Evolutionary conservation across 2,797 vertebrate genomes (phyloP).

Genomic region (Steatocranus sp.): DNA sequence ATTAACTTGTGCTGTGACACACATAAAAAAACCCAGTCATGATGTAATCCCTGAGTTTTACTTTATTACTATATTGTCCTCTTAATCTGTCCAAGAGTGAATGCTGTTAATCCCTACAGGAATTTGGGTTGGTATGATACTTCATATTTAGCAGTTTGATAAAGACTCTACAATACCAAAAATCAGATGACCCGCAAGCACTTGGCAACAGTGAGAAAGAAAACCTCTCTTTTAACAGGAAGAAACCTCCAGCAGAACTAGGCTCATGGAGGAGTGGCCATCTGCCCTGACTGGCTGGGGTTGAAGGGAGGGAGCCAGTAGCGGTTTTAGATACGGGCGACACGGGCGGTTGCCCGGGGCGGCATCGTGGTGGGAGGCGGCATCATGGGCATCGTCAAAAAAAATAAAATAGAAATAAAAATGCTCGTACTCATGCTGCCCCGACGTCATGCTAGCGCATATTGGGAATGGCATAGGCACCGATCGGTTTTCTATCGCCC

Average conservation of each 20-base stretch:
- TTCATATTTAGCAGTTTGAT: neutral
- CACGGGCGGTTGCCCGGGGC: too few species aligned
- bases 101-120: neutral
- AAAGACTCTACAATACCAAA: neutral
- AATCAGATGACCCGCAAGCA: neutral
- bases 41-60: neutral
- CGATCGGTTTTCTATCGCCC: too few species aligned
- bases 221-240: neutral
- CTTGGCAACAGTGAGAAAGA: neutral
- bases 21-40: neutral
- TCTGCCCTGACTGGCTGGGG: accelerated
- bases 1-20: neutral
- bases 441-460: too few species aligned
- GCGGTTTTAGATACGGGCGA: too few species aligned
- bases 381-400: too few species aligned
- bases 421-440: too few species aligned
- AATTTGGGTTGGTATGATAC: neutral
- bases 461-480: too few species aligned
- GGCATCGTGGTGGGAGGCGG: too few species aligned
- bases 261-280: accelerated
- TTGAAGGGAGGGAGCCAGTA: neutral
- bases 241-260: neutral
- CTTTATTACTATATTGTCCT: neutral
- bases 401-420: too few species aligned
- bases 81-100: neutral